Conservation (phyloP, 2,113 vertebrate species). For the Glareola pratincola region DNA sequence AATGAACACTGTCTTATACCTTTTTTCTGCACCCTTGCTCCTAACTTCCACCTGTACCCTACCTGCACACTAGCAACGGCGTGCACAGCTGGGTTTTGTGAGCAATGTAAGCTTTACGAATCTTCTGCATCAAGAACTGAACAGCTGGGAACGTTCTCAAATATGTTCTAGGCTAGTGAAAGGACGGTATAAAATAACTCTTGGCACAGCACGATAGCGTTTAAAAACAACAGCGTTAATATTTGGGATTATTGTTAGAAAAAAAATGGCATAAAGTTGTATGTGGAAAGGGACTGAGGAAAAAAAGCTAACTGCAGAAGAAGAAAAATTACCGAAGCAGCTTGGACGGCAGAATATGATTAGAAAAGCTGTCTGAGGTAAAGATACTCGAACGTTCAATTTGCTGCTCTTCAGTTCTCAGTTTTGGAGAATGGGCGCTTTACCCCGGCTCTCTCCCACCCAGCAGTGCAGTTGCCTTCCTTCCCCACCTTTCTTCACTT, state of each 20-base stretch:
- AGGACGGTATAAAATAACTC: neutral
- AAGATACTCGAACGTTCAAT: neutral
- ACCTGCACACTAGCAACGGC: neutral
- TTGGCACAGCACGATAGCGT: neutral
- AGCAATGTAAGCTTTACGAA: neutral
- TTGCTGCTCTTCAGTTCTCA: neutral
- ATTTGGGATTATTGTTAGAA: neutral
- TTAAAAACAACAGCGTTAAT: neutral
- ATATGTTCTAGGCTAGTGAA: neutral
- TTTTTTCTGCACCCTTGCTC: neutral
- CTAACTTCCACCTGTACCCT: neutral
- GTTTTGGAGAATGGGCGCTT: neutral
- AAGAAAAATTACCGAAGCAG: neutral
- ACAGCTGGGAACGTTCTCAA: neutral
- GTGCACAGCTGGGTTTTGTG: neutral
- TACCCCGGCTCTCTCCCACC: neutral
- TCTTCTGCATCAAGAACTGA: neutral
- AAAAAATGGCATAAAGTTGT: neutral
- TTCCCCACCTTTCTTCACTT: neutral
- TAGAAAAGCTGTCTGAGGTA: neutral
- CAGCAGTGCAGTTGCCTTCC: neutral
- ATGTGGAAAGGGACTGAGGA: neutral
- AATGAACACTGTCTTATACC: neutral
- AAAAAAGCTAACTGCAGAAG: neutral
- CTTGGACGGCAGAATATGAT: neutral